A percentile compares a stretch with the other conserved stretches of the same genome.
Conservation (phyloP, 2,113 vertebrate genomes). For the Bambusicola thoracicus region DNA sequence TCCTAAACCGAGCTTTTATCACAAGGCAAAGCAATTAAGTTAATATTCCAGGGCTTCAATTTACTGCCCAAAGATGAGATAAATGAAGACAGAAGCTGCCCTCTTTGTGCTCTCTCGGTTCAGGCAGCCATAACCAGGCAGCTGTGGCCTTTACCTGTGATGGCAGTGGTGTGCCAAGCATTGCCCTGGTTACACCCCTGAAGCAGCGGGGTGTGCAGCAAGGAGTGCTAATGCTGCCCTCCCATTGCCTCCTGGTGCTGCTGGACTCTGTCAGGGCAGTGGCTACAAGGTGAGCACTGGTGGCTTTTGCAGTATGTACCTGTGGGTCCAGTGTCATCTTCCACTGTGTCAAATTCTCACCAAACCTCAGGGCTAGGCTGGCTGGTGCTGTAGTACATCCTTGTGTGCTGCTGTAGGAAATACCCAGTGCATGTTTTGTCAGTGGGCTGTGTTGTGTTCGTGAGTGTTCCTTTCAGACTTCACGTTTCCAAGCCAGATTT, state of each 20-base stretch:
- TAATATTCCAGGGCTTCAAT: background rate
- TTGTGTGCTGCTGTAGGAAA: background rate
- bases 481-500: constrained; percentile 18
- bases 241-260: background rate
- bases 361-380: accelerated
- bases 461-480: constrained; percentile 38
- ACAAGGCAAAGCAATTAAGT: background rate
- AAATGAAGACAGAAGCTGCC: background rate
- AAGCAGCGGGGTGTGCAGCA: accelerated
- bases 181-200: background rate
- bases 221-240: background rate
- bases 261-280: background rate
- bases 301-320: accelerated
- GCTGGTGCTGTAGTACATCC: background rate
- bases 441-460: background rate
- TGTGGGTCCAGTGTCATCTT: accelerated
- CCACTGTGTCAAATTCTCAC: background rate
- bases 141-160: background rate
- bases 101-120: background rate
- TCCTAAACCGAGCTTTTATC: background rate
- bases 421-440: background rate
- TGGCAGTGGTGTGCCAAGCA: accelerated
- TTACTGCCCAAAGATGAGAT: background rate
- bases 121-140: background rate
- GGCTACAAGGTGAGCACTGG: background rate